These are phyloP conservation scores for Lamellibrachia satsuma DNA, from an alignment of 2,888 invertebrate genomes.

Conservation along the genomic window DNA sequence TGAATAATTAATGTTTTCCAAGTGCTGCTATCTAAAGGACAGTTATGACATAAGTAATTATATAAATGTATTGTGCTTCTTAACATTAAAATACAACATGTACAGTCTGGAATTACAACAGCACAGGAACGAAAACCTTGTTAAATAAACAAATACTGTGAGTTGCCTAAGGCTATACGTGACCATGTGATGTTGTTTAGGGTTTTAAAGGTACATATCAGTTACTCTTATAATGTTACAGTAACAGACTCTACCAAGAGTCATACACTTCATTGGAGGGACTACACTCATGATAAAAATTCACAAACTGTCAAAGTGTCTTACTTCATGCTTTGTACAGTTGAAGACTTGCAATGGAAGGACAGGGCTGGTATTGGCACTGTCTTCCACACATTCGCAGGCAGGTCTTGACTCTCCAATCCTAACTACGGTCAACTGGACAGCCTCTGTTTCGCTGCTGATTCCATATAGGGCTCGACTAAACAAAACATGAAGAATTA, in stretches of 20 bases:
- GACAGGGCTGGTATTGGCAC: conserved; percentile 20
- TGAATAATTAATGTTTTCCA: neutral
- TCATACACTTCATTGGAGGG: neutral
- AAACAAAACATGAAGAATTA: conserved; percentile 24
- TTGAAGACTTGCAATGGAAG: conserved; percentile 46
- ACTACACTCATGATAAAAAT: neutral
- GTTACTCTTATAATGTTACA: neutral
- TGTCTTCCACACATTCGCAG: conserved; percentile 34
- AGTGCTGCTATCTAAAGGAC: neutral
- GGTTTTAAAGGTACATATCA: neutral
- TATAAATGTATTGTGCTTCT: neutral
- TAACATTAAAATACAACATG: neutral
- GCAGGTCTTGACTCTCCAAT: conserved; percentile 36
- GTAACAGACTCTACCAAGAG: neutral
- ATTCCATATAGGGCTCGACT: conserved; percentile 47
- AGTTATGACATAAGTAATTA: neutral
- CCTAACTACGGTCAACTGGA: conserved; percentile 39
- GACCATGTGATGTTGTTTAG: neutral
- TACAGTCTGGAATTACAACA: too few species aligned
- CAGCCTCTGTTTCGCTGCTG: conserved; percentile 40
- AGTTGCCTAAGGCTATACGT: neutral
- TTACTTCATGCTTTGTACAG: conserved; percentile 49
- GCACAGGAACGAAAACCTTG: neutral
- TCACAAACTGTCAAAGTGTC: neutral
- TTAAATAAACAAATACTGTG: conserved; percentile 8